Evolutionary conservation across 2,113 vertebrate species (phyloP).

Genomic region (Orientallactaga bullata): DNA sequence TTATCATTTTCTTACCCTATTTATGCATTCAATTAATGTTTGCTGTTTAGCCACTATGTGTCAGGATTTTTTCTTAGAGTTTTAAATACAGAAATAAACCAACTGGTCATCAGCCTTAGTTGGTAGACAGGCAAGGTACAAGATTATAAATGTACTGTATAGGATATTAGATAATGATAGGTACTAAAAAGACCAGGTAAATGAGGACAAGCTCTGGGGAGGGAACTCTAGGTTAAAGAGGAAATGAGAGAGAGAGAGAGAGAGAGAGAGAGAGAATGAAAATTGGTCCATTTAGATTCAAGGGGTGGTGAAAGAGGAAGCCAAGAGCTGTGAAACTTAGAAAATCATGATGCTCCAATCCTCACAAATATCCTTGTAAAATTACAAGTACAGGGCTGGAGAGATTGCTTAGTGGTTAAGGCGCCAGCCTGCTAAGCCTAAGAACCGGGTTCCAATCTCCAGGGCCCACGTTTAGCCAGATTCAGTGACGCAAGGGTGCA

Average conservation of each 20-base stretch:
- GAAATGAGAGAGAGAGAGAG: not conserved
- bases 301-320: not conserved
- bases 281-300: not conserved
- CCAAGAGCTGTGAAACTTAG: not conserved
- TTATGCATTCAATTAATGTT: not conserved
- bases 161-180: not conserved
- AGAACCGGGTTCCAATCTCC: no score
- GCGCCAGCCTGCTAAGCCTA: no score
- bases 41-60: not conserved
- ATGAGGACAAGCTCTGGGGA: not conserved
- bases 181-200: not conserved
- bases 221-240: not conserved
- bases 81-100: conserved; percentile 42
- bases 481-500: no score
- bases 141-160: not conserved
- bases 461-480: no score
- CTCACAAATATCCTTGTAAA: not conserved
- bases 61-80: not conserved
- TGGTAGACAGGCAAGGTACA: not conserved
- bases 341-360: not conserved
- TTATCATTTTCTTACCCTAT: not conserved
- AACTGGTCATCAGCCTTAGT: not conserved
- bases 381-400: not conserved
- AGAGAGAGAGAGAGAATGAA: not conserved
- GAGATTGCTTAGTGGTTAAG: no score